phyloP scores from a whole-genome alignment of 2,888 invertebrate species.

The Malacosoma neustria region DNA sequence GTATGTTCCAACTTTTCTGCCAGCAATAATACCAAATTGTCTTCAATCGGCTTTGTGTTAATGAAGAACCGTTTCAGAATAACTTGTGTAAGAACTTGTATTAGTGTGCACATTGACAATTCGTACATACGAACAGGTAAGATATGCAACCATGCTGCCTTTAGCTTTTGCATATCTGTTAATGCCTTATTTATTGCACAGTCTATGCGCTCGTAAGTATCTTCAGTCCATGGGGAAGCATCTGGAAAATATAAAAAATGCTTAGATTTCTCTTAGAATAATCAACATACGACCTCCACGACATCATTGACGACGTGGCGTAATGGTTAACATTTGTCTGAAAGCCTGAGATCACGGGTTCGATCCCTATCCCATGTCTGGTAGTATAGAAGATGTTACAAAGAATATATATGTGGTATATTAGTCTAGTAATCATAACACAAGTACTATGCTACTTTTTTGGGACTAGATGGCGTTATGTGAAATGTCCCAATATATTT shows the following conservation, averaged over 20 bases:
- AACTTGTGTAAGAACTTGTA: conserved; percentile 41
- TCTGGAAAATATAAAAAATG: conserved; percentile 22
- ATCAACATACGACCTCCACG: no score
- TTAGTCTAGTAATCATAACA: no score
- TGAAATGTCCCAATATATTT: no score
- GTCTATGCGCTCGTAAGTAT: conserved; percentile 47
- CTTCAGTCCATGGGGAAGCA: conserved; percentile 36
- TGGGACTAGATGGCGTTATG: no score
- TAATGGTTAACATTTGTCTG: no score
- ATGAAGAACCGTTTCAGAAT: conserved; percentile 41
- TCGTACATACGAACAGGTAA: conserved; percentile 53
- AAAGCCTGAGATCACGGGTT: no score
- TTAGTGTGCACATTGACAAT: conserved; percentile 43
- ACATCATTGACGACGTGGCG: no score
- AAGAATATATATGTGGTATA: not conserved
- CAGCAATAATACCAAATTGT: conserved; percentile 48
- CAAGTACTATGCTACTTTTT: no score
- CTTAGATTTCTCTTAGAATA: no score
- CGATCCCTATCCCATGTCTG: no score
- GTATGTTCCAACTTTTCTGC: conserved; percentile 41
- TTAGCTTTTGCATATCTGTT: conserved; percentile 39
- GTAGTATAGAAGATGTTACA: not conserved
- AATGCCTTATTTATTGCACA: conserved; percentile 44
- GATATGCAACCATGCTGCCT: conserved; percentile 37
- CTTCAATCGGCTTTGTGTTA: conserved; percentile 37